Evolutionary conservation across 2,797 vertebrate genomes (phyloP), one percentile per base, ranked within the genome.

Genomic region (Kryptolebias ocellatus): DNA sequence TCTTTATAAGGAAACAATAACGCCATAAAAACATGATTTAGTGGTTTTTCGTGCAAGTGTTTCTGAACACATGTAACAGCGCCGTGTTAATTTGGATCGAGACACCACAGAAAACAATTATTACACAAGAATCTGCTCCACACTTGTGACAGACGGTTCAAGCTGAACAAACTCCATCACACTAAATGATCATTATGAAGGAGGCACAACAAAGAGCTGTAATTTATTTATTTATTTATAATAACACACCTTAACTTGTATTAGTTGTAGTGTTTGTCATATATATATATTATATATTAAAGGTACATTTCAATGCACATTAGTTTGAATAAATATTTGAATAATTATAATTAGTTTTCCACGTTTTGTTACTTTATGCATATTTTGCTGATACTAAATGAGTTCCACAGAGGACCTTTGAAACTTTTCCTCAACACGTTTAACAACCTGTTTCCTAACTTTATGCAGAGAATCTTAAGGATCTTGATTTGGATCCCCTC

Each of bases 1-100:
- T 87, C 84, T 90, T 87, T 84, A 86, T 85, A 69, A 78, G 73
- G 80, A 87, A 86, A 91, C 89, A 88, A 92, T 90, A 91, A 91
- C 90, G 81, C 28, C 57, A 54, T 84, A 79, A 90, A 90, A 90
- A 89, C 89, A 89, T 64, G 72, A 87, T 82, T 80, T 64, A 87
- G 89, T 73, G 89, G 89, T 81, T 72, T 50, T 64, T 66, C 14
- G 24, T 11, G 51, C 74, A 67, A 63, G 17, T 85, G 87, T 88
- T 83, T 83, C 65, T 64, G 69, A 18, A 65, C 37, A 51, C 55
- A 62, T 15, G 9, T 53, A 64, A 83, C 69, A 87, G 83, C 73
- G 67, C 10, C 6, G 31, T 75, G 60, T 76, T 67, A 69, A 72
- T 60, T 60, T 73, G 51, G 75, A 62, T 60, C 4, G 42, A 20